Base-by-base conservation (phyloP, 2,797 vertebrate species). In the Saxicola maurus region DNA sequence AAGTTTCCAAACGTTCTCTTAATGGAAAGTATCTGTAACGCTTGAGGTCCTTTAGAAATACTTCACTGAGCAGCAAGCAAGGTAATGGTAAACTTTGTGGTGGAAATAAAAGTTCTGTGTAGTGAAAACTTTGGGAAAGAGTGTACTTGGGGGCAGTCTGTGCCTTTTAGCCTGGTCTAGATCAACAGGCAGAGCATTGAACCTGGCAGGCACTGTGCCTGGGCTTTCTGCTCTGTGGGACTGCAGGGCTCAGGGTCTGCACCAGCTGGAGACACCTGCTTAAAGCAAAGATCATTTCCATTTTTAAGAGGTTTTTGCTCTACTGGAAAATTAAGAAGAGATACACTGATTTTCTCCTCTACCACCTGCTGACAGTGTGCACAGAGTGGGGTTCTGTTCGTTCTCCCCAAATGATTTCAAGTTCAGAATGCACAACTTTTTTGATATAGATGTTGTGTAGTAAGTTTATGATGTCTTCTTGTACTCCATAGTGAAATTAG, bases 21-120 rank as follows among this genome's bases (percentile, higher is more conserved):
- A 83, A 82, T 89, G 87, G 75, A 73, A 92, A 86, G 45, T 60
- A 53, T 60, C 85, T 84, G 85, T 66, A 79, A 83, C 0, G 35
- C 87, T 94, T 92, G 67, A 83, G n/a, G 69, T 94, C 60, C 77
- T 92, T 93, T 64, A 33, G 76, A 87, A 91, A 76, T 86, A 82
- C 35, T 92, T 69, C 48, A 37, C 25, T 17, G 76, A 89, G 77
- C 56, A 82, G 57, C 67, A 72, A 17, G 71, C 28, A 69, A 86
- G 52, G 77, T 78, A 79, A 60, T 52, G 35, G 45, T 65, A 11
- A 86, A 82, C 60, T 93, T 38, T 61, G 37, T 45, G 74, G 64
- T 33, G 56, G n/a, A 91, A 94, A 64, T 13, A 67, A 17, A 82
- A 86, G 52, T 87, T 87, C 17, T 48, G 5, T 48, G 23, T 35